These are phyloP conservation scores for Epinotia nisella DNA, from an alignment of 2,888 invertebrate genomes.

Conservation along the genomic window DNA sequence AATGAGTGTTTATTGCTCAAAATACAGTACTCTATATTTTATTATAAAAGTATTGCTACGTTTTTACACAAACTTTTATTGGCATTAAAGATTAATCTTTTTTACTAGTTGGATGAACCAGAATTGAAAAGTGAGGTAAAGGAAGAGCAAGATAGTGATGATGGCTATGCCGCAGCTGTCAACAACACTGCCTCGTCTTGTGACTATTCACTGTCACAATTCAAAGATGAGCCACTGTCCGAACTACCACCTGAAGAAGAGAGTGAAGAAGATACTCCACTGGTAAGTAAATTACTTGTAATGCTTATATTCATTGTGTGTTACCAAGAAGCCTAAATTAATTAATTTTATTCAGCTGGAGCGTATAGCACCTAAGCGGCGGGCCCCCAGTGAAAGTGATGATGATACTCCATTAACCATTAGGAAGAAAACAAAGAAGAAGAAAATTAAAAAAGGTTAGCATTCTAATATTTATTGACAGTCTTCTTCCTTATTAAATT, in stretches of 20 bases:
- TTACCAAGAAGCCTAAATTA: no score
- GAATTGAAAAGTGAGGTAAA: conserved; percentile 76
- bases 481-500: not conserved
- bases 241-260: conserved; percentile 81
- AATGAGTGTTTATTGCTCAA: not conserved
- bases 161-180: conserved; percentile 69
- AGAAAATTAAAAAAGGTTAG: conserved; percentile 84
- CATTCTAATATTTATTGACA: not conserved
- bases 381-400: conserved; percentile 85
- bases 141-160: conserved; percentile 73
- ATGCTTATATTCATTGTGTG: not conserved
- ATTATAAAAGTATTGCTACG: not conserved
- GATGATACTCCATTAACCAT: conserved; percentile 89
- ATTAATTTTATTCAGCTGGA: conserved; percentile 54
- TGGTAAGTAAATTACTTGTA: conserved; percentile 82
- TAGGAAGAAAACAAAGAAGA: conserved; percentile 89
- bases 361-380: conserved; percentile 66
- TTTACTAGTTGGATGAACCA: conserved; percentile 65
- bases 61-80: not conserved
- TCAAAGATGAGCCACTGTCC: conserved; percentile 84
- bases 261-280: conserved; percentile 90
- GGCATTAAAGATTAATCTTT: not conserved
- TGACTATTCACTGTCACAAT: conserved; percentile 89
- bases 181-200: conserved; percentile 88
- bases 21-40: not conserved